Conservation (phyloP, 2,113 vertebrate genomes). For the Martes martes region DNA sequence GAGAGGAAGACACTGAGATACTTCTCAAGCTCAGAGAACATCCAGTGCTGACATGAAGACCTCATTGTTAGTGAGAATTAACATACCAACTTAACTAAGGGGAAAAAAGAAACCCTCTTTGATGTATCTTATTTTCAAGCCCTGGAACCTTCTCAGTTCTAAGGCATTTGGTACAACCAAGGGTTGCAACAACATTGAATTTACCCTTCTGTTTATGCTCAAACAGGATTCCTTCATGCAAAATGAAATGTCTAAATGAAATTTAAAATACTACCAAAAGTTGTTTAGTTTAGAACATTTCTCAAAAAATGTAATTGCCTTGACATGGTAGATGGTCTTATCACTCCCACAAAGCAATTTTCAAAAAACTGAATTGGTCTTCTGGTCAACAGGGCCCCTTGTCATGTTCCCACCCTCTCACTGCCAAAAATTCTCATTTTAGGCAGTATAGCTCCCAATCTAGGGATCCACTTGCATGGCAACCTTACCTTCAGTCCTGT, state of each 20-base stretch:
- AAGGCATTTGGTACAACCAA: not conserved
- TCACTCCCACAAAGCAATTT: not conserved
- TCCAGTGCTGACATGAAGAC: not conserved
- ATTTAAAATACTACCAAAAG: not conserved
- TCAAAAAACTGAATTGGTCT: not conserved
- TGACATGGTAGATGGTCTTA: not conserved
- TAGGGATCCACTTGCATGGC: rapidly evolving
- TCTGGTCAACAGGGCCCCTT: not conserved
- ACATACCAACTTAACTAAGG: not conserved
- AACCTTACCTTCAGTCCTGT: not conserved
- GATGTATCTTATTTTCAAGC: not conserved
- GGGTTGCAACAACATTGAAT: not conserved
- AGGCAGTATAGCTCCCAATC: not conserved
- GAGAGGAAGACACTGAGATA: not conserved
- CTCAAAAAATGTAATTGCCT: not conserved
- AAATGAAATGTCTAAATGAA: not conserved
- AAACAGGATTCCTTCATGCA: not conserved
- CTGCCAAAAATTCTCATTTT: not conserved
- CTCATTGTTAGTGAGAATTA: not conserved
- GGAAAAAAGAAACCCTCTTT: too few relatives aligned
- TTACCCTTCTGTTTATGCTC: not conserved
- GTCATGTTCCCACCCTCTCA: not conserved
- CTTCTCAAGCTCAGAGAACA: not conserved
- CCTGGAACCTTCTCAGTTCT: not conserved
- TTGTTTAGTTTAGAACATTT: not conserved